phyloP scores from a whole-genome alignment of 2,113 vertebrate genomes.

The Scalopus aquaticus region DNA sequence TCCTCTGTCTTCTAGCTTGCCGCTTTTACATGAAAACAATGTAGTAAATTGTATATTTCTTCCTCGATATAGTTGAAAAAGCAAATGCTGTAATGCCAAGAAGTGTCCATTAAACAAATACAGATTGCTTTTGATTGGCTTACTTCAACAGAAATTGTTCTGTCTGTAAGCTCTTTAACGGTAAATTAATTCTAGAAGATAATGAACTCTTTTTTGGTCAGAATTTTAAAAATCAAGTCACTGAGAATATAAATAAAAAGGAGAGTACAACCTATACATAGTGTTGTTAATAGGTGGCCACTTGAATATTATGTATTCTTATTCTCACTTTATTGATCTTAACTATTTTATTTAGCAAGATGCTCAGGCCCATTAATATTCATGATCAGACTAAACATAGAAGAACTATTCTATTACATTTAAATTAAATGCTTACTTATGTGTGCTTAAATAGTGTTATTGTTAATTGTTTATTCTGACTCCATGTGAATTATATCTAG shows the following conservation, averaged over 20 bases:
- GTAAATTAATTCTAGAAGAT: neutral
- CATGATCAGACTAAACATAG: constrained; percentile 19
- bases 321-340: neutral
- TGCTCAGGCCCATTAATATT: neutral
- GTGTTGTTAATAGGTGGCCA: neutral
- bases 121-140: neutral
- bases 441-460: constrained; percentile 1
- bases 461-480: constrained; percentile 10
- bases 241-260: neutral
- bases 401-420: constrained; percentile 25
- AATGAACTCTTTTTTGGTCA: neutral
- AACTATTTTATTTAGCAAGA: constrained; percentile 42
- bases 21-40: neutral
- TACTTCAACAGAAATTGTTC: neutral
- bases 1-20: neutral
- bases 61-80: neutral
- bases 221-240: neutral
- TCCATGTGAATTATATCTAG: neutral
- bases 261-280: neutral
- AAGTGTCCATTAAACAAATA: constrained; percentile 9
- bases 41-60: neutral
- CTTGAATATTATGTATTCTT: neutral
- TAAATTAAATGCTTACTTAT: constrained; percentile 2
- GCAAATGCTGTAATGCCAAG: neutral
- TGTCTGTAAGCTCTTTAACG: neutral